Evolutionary conservation across 2,888 invertebrate genomes (phyloP), one percentile per base, ranked within the genome.

Genomic region (Diadegma fenestrale): DNA sequence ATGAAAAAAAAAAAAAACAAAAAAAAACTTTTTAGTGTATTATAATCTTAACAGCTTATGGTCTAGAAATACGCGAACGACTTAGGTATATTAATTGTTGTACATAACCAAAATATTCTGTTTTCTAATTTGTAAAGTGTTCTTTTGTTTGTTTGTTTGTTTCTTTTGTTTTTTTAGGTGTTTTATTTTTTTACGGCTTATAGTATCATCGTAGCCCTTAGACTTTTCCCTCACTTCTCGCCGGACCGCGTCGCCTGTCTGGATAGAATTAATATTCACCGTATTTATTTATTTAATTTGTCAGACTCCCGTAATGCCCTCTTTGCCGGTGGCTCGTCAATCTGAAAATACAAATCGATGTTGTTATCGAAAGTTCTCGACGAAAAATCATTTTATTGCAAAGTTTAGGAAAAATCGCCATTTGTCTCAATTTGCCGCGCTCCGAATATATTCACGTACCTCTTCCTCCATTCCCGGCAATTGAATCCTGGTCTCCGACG

Each of bases 401-500:
- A 22, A 22, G 33, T 30, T 10, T 4, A 26, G 43, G 58, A 4
- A 48, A 45, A 51, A 37, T 10, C 8, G 37, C 1, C 8, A 37
- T 37, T 37, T 37, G 2, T 5, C 1, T 10, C 14, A 58, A 48
- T 26, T 33, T 61, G 19, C 41, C 10, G 19, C 5, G 30, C 19
- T 51, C 22, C 5, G 0, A 30, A 69, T 69, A 54, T 43, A 30
- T 63, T 61, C 41, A 89, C 89, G 88, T 88, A 94, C 94, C 85
- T 95, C 95, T 71, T 95, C 95, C 85, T 95, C 96, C 85, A 97
- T 94, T 37, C 96, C 97, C 19, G 97, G 97, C 87, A 97, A 94
- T 91, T 96, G 96, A 90, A 97, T 97, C 93, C 97, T 96, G 22
- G 97, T 97, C 90, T 97, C 97, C 3, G 97, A 96, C n/a, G 97